Base-by-base conservation (phyloP, 2,888 invertebrate genomes). In the Cantharis rufa region DNA sequence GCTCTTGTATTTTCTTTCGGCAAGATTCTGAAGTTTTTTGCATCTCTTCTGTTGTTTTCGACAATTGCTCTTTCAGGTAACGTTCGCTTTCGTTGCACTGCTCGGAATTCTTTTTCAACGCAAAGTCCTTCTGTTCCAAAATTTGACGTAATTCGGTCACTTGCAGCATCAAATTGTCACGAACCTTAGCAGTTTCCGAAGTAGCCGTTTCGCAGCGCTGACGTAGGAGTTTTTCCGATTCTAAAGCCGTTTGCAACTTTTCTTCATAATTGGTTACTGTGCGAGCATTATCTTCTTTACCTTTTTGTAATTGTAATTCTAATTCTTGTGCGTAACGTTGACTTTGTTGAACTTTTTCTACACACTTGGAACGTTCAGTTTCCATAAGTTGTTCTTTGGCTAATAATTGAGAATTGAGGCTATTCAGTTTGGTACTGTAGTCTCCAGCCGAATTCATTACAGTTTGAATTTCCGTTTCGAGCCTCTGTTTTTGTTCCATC, bases 381-480 rank as follows among this genome's bases (percentile, higher is more conserved):
- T 82, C 81, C 3, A 86, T 72, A 18, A 78, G 61, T 48, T 62
- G 79, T 76, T 84, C 86, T 77, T 84, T 88, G 80, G 82, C 82
- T 74, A 80, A 78, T 15, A 84, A 75, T 78, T 81, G 82, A 70
- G 79, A 80, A 64, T 84, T 83, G 28, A 88, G 73, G 61, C 84
- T 83, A 48, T 82, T 82, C 15, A 87, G 72, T 82, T 85, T 83
- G 10, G 69, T 74, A 27, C 81, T 82, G 28, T 80, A 81, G 75
- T 86, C 86, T 16, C 84, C 85, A 11, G 84, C 81, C 15, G 84
- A 82, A 63, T 81, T 80, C 5, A 83, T 77, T 5, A 86, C 32
- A 3, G 80, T 79, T 74, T 82, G 77, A 10, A 93, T 90, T 84
- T 93, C 92, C 5, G 89, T 84, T 86, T 93, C 92, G 16, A 91